Percentiles rank a stretch among this genome's conserved stretches.
These are phyloP conservation scores for mouse (Mus musculus) DNA, from an alignment of 2,113 vertebrate genomes.

Conservation along the genomic window GRCm39 chr3:114739501-114740000, in stretches of 20 bases:
- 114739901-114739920: background rate
- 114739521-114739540: background rate
- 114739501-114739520: background rate
- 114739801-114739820: conserved; percentile 59
- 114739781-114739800: conserved; percentile 43
- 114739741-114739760: conserved; percentile 67
- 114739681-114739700: conserved; percentile 16
- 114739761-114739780: conserved; percentile 58
- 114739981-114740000: background rate
- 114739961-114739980: background rate
- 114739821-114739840: conserved; percentile 10
- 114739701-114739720: conserved; percentile 49
- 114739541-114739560: background rate
- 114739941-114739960: background rate
- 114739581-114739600: conserved; percentile 62
- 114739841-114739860: conserved; percentile 40
- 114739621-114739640: conserved; percentile 19
- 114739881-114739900: background rate
- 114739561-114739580: background rate
- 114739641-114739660: conserved; percentile 44
- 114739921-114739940: background rate
- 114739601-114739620: background rate
- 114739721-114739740: background rate
- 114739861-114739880: conserved; percentile 45
- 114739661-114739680: conserved; percentile 37